A percentile compares a stretch with the other conserved stretches of the same genome.
These are phyloP conservation scores for Drosophila phalerata DNA, from an alignment of 2,888 invertebrate genomes.

Conservation along the genomic window DNA sequence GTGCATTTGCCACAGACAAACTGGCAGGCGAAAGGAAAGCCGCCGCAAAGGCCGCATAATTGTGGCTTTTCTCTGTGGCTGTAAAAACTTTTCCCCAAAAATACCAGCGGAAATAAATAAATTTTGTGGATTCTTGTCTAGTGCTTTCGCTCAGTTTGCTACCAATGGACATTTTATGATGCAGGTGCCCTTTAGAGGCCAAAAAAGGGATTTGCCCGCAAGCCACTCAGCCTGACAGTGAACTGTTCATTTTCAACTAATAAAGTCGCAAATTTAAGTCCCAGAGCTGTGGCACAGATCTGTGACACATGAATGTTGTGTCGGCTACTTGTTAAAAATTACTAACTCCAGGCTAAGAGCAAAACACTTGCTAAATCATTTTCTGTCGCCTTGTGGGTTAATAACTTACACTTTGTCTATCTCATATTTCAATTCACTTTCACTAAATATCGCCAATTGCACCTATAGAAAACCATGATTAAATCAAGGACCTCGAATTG, in stretches of 20 bases:
- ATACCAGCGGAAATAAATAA: slow-evolving; percentile 43
- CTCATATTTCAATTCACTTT: slow-evolving; percentile 60
- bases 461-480: not conserved
- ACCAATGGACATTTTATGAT: slow-evolving; percentile 48
- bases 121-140: slow-evolving; percentile 60
- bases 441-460: slow-evolving; percentile 49
- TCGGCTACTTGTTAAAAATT: slow-evolving; percentile 56
- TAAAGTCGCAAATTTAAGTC: slow-evolving; percentile 71
- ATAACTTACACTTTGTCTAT: slow-evolving; percentile 53
- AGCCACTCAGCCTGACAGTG: slow-evolving; percentile 12
- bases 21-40: slow-evolving; percentile 69
- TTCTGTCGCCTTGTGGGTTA: slow-evolving; percentile 55
- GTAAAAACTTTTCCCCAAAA: slow-evolving; percentile 56
- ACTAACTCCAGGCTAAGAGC: slow-evolving; percentile 18
- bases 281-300: slow-evolving; percentile 39
- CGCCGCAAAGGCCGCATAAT: slow-evolving; percentile 62
- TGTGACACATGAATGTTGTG: slow-evolving; percentile 40
- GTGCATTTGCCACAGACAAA: slow-evolving; percentile 33
- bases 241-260: slow-evolving; percentile 61
- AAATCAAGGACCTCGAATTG: not conserved
- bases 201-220: slow-evolving; percentile 53
- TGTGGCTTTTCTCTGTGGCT: slow-evolving; percentile 54
- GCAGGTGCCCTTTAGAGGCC: slow-evolving; percentile 33
- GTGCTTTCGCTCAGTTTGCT: slow-evolving; percentile 61
- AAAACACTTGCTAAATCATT: slow-evolving; percentile 33